Evolutionary conservation across 2,888 invertebrate species (phyloP), one percentile per base, ranked within the genome.

Genomic region (Metalampra italica): DNA sequence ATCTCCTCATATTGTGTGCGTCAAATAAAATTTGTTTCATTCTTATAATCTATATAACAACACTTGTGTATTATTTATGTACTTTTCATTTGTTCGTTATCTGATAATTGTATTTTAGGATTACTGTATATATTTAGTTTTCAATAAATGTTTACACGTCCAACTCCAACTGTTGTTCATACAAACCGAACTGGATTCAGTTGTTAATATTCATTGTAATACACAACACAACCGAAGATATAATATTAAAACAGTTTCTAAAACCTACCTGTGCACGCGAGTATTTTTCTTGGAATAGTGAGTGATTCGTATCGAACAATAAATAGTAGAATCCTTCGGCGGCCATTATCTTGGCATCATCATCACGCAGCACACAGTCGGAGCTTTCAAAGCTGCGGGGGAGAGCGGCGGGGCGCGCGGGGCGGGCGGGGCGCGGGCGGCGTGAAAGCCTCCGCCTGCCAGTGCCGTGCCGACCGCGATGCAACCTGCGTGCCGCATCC

Each of bases 291-390:
- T 51, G 62, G 75, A 78, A 78, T 68, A 57, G 68, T 70, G 69
- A 77, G 70, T 76, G 70, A 71, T 73, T 78, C 68, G 74, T 73
- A 81, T 78, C 73, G 78, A 82, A 86, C 82, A 85, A 87, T 85
- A 87, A 85, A 84, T 87, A 84, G 82, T 76, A 75, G 76, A 85
- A 81, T 83, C 82, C 82, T 81, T 79, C 79, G 78, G 78, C 78
- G 76, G 80, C 83, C 80, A 85, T 88, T 86, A 88, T 87, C 86
- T 82, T 70, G 71, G 80, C 75, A 84, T 82, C 84, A 87, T 84
- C 86, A 83, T 82, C 83, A 81, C 76, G 79, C 78, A 76, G 77
- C 75, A 70, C 14, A 46, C 51, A 78, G 78, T 71, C 76, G 80
- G 81, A 85, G 86, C 85, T 82, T 80, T 83, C 62, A 79, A 82